Base-by-base conservation (phyloP, 2,113 vertebrate species). In the Hypomesus transpacificus region DNA sequence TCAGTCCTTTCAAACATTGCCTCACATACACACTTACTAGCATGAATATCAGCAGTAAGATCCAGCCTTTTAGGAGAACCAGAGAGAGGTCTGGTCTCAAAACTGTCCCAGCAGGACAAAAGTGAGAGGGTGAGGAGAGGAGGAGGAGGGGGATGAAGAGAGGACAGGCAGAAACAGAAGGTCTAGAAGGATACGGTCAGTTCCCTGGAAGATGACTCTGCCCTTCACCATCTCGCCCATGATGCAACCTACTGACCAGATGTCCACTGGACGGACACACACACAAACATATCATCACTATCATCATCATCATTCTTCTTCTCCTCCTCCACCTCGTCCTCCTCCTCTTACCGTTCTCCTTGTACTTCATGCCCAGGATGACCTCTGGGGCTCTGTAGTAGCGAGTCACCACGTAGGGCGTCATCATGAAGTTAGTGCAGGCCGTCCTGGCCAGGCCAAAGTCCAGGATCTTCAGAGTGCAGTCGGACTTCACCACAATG, bases 201-300 rank as follows among this genome's bases (percentile, higher is more conserved):
- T 98, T 90, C 96, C 96, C 92, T 98, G 96, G 94, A 98, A 98
- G 92, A 98, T 95, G 90, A 98, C 96, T 91, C 94, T 93, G 91
- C 96, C 96, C 92, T 97, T 98, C 88, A 98, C 95, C 96, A 98
- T 97, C 92, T 98, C 96, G 88, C 96, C 96, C 96, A 98, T 98
- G 93, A 98, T 98, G 91, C 96, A 98, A 85, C 96, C 96, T 88
- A 98, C 96, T 89, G 96, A 98, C 96, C 96, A 98, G 94, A 98
- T 98, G 94, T 98, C 96, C 93, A 98, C 96, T 98, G 95, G 91
- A 92, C 94, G 91, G 86, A 78, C 58, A 75, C 69, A 78, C 70
- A 75, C 73, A 85, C 46, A 76, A 20, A 76, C 62, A 76, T 4
- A 22, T 22, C 17, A 71, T 21, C 21, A 69, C 60, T 5, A 61